A percentile compares a stretch with the other conserved stretches of the same genome.
phyloP scores from a whole-genome alignment of 1,140 invertebrate genomes.

The Drosophila burlai region DNA sequence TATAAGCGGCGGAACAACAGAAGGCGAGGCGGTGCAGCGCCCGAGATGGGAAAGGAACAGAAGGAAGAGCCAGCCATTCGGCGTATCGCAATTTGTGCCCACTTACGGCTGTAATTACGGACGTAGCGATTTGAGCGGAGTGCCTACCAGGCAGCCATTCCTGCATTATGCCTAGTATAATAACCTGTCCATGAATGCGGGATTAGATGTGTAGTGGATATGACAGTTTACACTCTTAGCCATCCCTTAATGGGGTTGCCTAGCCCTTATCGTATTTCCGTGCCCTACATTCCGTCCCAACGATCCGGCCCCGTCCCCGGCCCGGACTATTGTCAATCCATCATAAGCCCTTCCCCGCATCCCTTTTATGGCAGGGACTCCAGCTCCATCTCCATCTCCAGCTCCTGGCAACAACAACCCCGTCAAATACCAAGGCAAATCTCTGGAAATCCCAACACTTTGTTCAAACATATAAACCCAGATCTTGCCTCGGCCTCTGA shows the following conservation, averaged over 20 bases:
- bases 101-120: conserved; percentile 54
- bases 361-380: conserved; percentile 23
- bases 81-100: conserved; percentile 49
- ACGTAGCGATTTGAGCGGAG: not conserved
- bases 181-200: conserved; percentile 38
- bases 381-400: not conserved
- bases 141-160: conserved; percentile 6
- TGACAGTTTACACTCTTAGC: conserved; percentile 24
- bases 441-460: conserved; percentile 75
- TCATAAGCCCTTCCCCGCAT: conserved; percentile 46
- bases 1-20: conserved; percentile 33
- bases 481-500: conserved; percentile 31
- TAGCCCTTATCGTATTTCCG: conserved; percentile 29
- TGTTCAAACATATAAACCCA: conserved; percentile 71
- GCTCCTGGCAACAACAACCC: conserved; percentile 31
- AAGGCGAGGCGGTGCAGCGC: not conserved
- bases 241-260: not conserved
- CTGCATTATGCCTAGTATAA: conserved; percentile 25
- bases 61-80: conserved; percentile 14
- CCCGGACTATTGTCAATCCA: conserved; percentile 55
- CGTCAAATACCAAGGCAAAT: conserved; percentile 57
- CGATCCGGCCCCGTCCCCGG: conserved; percentile 5
- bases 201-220: conserved; percentile 39
- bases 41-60: not conserved
- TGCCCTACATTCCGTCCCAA: conserved; percentile 36